Evolutionary conservation across 2,888 invertebrate genomes (phyloP).

Genomic region (Chaetoderma sp.): DNA sequence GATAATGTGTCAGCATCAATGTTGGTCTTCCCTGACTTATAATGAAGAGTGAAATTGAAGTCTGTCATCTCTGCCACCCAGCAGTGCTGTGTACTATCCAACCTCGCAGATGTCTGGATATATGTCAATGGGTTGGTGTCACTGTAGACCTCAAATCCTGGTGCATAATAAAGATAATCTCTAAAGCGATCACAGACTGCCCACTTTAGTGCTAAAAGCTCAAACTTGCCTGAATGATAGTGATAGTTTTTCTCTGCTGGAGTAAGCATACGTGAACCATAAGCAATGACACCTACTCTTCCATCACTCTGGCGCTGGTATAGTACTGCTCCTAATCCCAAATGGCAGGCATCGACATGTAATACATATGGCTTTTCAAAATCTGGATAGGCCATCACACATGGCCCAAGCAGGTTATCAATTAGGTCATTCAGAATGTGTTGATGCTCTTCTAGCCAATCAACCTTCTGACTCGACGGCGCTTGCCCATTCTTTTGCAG

Average conservation of each 20-base stretch:
- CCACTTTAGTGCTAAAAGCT: slow-evolving; percentile 25
- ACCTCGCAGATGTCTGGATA: slow-evolving; percentile 9
- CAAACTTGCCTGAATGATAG: slow-evolving; percentile 20
- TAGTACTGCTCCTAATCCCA: slow-evolving; percentile 17
- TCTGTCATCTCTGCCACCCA: slow-evolving; percentile 18
- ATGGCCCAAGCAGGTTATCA: too few relatives aligned
- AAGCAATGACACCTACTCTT: slow-evolving; percentile 9
- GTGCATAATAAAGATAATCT: slow-evolving; percentile 23
- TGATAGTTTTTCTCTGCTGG: slow-evolving; percentile 10
- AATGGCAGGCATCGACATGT: slow-evolving; percentile 17
- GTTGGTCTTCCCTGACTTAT: slow-evolving; percentile 17
- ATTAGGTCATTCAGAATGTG: slow-evolving; percentile 1
- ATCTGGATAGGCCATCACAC: slow-evolving; percentile 7
- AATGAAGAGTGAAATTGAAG: slow-evolving; percentile 12
- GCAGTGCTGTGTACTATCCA: slow-evolving; percentile 9
- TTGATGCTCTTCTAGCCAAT: slow-evolving; percentile 15
- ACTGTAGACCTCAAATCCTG: slow-evolving; percentile 8
- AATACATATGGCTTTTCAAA: slow-evolving; percentile 7
- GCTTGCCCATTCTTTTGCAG: slow-evolving; percentile 4
- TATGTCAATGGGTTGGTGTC: slow-evolving; percentile 22
- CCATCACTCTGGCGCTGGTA: slow-evolving; percentile 16
- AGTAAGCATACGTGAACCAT: slow-evolving; percentile 19
- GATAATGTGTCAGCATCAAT: slow-evolving; percentile 19
- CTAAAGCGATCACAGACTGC: slow-evolving; percentile 18
- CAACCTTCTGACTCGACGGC: not conserved